Evolutionary conservation across 2,113 vertebrate genomes (phyloP).

Genomic region (Sprattus sprattus): DNA sequence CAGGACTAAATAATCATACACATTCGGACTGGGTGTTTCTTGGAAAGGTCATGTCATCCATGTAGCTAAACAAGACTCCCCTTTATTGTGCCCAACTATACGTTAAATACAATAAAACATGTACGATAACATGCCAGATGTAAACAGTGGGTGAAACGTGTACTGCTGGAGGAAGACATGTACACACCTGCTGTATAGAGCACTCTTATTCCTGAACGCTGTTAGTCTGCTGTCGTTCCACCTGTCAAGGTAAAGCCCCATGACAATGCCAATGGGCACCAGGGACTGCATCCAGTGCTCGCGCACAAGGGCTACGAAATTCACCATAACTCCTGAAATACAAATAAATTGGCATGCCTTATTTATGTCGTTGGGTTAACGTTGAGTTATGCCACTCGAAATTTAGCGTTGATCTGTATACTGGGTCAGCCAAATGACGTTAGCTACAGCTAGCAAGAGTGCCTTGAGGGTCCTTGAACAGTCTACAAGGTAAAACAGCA

Average conservation of each 20-base stretch:
- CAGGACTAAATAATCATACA: no score
- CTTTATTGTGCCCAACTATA: no score
- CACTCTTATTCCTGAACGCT: constrained; percentile 89
- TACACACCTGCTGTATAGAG: constrained; percentile 79
- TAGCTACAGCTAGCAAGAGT: no score
- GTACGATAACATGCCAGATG: not conserved
- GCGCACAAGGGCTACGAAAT: constrained; percentile 69
- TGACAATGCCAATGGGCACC: constrained; percentile 83
- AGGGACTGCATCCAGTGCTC: constrained; percentile 80
- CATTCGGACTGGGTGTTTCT: no score
- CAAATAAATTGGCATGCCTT: not conserved
- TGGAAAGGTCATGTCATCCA: no score
- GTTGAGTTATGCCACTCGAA: no score
- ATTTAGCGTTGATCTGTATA: no score
- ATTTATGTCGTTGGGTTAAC: not conserved
- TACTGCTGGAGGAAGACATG: not conserved
- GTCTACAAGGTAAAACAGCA: not conserved
- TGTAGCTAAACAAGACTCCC: no score
- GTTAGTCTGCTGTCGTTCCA: constrained; percentile 78
- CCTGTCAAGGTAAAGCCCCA: constrained; percentile 85
- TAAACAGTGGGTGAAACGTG: not conserved
- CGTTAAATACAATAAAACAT: no score
- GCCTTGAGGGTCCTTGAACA: no score
- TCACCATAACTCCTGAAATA: constrained; percentile 74
- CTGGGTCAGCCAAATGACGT: no score